Evolutionary conservation across 2,797 vertebrate species (phyloP).

Genomic region (Cephalopachus bancanus): DNA sequence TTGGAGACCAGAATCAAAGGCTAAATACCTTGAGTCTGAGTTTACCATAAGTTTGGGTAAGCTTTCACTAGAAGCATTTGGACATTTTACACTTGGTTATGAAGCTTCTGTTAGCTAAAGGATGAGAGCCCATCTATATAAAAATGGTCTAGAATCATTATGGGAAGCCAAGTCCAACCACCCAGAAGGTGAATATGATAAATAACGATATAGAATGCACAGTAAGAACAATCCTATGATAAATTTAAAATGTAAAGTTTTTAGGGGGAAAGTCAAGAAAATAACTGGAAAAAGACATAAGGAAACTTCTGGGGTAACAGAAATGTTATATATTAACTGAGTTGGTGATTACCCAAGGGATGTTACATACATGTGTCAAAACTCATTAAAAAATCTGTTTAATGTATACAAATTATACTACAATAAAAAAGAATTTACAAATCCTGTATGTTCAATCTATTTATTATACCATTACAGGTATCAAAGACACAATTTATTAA

Average conservation of each 20-base stretch:
- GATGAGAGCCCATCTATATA: background rate
- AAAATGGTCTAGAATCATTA: background rate
- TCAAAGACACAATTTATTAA: slow-evolving; percentile 21
- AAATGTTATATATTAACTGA: background rate
- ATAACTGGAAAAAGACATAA: background rate
- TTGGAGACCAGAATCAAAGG: background rate
- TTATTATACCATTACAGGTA: background rate
- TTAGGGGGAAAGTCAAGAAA: background rate
- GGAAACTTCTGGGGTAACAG: background rate
- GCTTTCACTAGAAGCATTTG: background rate
- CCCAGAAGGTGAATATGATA: background rate
- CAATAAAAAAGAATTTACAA: slow-evolving; percentile 24
- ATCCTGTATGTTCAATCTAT: slow-evolving; percentile 14
- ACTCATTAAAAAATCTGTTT: background rate
- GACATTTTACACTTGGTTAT: background rate
- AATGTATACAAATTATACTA: background rate
- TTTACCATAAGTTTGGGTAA: background rate
- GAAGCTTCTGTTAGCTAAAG: background rate
- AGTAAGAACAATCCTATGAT: background rate
- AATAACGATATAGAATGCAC: background rate
- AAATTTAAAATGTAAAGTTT: background rate
- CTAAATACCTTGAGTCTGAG: background rate
- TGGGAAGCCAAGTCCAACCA: background rate
- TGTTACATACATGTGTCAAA: background rate
- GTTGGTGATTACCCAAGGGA: background rate